phyloP scores from a whole-genome alignment of 1,140 invertebrate genomes.

The Panagrolaimus sp. region DNA sequence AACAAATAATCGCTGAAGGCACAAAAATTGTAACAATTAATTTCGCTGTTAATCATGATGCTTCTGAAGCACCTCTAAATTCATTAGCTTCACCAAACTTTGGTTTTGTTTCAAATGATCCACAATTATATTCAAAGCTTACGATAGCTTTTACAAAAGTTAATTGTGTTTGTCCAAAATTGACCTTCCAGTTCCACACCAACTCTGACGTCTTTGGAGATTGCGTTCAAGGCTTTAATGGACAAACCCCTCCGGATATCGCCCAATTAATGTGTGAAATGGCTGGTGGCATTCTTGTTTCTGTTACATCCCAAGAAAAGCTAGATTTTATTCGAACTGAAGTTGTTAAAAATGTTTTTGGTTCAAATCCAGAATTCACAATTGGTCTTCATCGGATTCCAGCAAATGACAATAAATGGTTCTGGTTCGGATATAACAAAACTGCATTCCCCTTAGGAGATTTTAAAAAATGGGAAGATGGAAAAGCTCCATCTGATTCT shows the following conservation, averaged over 20 bases:
- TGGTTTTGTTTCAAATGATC: background rate
- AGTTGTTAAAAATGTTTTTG: background rate
- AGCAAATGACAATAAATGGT: background rate
- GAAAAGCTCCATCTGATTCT: background rate
- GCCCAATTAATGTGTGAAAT: constrained; percentile 1
- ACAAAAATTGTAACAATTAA: constrained; percentile 1
- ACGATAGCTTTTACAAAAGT: background rate
- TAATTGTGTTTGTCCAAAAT: background rate
- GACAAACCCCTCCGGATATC: background rate
- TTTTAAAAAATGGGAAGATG: background rate
- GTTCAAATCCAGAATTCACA: background rate
- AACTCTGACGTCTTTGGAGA: background rate
- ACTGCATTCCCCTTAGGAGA: background rate
- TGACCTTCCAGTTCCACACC: background rate
- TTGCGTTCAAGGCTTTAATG: constrained; percentile 7
- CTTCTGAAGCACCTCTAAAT: background rate
- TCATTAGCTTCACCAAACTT: background rate
- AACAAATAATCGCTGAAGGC: background rate
- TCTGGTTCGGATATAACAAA: background rate
- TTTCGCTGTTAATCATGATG: background rate
- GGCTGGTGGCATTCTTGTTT: background rate
- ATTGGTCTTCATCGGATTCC: background rate
- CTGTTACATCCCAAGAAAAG: background rate
- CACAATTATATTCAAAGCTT: background rate
- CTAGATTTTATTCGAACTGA: background rate